Percentiles rank a stretch among this genome's conserved stretches.
phyloP scores from a whole-genome alignment of 2,797 vertebrate genomes.

The Falco cherrug region DNA sequence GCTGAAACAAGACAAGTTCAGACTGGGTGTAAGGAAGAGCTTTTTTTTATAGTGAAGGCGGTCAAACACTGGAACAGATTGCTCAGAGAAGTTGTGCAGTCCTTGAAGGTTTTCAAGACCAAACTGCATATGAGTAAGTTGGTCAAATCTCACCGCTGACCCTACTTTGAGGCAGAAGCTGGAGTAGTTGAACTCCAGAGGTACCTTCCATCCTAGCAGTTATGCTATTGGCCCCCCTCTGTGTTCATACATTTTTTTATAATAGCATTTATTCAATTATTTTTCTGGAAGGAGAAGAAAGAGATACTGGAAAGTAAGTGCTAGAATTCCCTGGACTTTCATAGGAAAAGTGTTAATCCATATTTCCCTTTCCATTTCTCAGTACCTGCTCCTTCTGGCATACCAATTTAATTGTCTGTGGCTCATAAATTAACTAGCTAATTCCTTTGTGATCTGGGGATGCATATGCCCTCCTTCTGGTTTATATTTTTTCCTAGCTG shows the following conservation, averaged over 20 bases:
- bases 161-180: background rate
- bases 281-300: background rate
- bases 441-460: conserved; percentile 3
- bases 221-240: background rate
- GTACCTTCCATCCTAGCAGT: background rate
- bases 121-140: background rate
- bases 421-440: background rate
- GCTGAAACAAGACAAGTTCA: background rate
- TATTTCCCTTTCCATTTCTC: background rate
- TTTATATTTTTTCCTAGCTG: conserved; percentile 10
- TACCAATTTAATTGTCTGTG: background rate
- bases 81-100: background rate
- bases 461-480: background rate
- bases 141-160: background rate
- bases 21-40: background rate
- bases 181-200: background rate
- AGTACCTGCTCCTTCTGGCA: background rate
- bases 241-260: background rate
- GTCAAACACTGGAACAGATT: background rate
- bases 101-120: background rate
- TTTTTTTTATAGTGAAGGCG: background rate
- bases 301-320: background rate
- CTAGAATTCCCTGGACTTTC: background rate
- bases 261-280: background rate
- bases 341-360: background rate